Evolutionary conservation across 2,113 vertebrate genomes (phyloP), one percentile per base, ranked within the genome.

Genomic region (Brachypodius melanocephalos): DNA sequence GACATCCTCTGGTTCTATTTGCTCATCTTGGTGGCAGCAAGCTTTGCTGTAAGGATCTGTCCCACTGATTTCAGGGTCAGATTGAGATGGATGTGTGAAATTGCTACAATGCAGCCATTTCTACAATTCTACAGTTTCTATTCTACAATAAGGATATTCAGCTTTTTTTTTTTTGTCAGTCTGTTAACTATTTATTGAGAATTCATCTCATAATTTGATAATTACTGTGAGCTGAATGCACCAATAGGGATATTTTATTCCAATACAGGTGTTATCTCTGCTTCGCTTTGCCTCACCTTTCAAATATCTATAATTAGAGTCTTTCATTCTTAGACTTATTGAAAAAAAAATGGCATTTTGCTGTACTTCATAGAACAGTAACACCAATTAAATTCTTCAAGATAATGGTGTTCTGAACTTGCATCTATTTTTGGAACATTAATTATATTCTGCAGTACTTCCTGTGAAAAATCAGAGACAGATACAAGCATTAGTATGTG

Each of bases 401-500:
- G 66, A 75, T 92, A 81, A 74, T 74, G 57, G 17, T 88, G 20
- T 85, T 94, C 85, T 76, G 85, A 90, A 92, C 83, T 81, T 88
- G 19, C 20, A 76, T 51, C 48, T 95, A 86, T 97, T 97, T 96
- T 93, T 72, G 78, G 76, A 93, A 34, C 66, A 86, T 71, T 94
- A 77, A 94, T 94, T 74, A 89, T 88, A 75, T 59, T 93, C 72
- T 91, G 38, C 19, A 61, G 14, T 59, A 20, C 40, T 94, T 84
- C 73, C 63, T 92, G 55, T 95, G 77, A 95, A 90, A 94, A 96
- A 95, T 91, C 63, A 77, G 83, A 49, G 52, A n/a, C 48, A 84
- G 66, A 68, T 85, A 48, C 36, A 59, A 75, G 61, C 69, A 85
- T 88, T 91, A 76, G 24, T 78, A 63, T 80, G 32, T 67, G 55